Evolutionary conservation across 2,797 vertebrate species (phyloP), one percentile per base, ranked within the genome.

Genomic region (Staurois parvus): DNA sequence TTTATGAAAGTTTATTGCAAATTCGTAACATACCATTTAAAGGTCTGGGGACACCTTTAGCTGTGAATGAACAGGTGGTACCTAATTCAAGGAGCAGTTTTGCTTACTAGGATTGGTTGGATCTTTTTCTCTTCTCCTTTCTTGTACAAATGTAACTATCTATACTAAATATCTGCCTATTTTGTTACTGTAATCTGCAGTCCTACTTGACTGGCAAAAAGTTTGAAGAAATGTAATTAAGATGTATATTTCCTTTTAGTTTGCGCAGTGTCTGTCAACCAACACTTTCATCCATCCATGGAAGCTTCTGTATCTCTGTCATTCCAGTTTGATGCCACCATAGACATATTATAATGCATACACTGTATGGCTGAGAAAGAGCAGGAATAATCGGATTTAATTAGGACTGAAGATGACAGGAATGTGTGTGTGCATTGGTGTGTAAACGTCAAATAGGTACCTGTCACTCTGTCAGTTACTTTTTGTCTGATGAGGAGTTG

Each of bases 311-410:
- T 19, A 72, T 34, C 68, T 59, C 74, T 81, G 73, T 81, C 40
- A 72, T 72, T 56, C 17, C 81, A 26, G 52, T 83, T 66, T 86
- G 67, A 77, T 72, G 67, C 52, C 52, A 83, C 74, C 37, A 66
- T 56, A 62, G 34, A 78, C 37, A 64, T 76, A 28, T 82, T 77
- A 42, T 1, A 45, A 26, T 68, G 12, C 73, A 86, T 62, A 77
- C 72, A 73, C 12, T 28, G 24, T 29, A 70, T 76, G 59, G 12
- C 28, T 17, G 78, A 40, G 62, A 37, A 72, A 86, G 37, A 56
- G 28, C 40, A 73, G 45, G 68, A 64, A 83, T 86, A 85, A 75
- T 81, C 64, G 29, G 75, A 86, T 78, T 72, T 83, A 86, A 78
- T 86, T 82, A 83, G 68, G 67, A 67, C 17, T 73, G 68, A 62